phyloP scores from a whole-genome alignment of 1,140 invertebrate genomes.

The Bombus difficillimus region DNA sequence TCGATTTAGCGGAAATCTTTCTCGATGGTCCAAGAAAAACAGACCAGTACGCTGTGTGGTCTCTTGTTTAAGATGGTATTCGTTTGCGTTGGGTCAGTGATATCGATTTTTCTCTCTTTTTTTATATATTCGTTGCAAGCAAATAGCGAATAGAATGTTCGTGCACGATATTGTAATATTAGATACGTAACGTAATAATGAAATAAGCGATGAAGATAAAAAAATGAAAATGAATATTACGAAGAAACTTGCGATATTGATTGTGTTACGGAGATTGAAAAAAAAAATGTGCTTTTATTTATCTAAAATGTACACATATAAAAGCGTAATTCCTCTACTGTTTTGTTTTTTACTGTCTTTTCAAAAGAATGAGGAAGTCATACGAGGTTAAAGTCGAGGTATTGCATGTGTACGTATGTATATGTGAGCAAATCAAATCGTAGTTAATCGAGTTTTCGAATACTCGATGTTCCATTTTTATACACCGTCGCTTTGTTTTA shows the following conservation, averaged over 20 bases:
- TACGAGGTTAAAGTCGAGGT: too few relatives aligned
- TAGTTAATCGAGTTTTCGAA: neutral
- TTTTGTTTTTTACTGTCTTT: neutral
- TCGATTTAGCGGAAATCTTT: conserved; percentile 22
- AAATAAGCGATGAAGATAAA: neutral
- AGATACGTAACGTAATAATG: neutral
- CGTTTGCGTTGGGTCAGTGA: neutral
- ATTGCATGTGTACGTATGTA: neutral
- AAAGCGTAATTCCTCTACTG: too few relatives aligned
- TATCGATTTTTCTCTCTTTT: neutral
- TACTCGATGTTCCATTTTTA: neutral
- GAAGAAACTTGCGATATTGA: neutral
- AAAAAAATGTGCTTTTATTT: neutral
- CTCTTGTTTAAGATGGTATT: neutral
- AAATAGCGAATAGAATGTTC: too few relatives aligned
- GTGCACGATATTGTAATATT: neutral
- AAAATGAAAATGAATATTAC: neutral
- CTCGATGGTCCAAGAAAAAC: neutral
- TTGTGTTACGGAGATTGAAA: neutral
- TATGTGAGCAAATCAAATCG: neutral
- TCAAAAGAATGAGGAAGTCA: too few relatives aligned
- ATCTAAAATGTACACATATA: too few relatives aligned
- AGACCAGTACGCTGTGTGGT: neutral
- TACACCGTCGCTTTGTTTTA: neutral
- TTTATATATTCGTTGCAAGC: neutral